Conservation (phyloP, 2,797 vertebrate species). For the Syncerus caffer region DNA sequence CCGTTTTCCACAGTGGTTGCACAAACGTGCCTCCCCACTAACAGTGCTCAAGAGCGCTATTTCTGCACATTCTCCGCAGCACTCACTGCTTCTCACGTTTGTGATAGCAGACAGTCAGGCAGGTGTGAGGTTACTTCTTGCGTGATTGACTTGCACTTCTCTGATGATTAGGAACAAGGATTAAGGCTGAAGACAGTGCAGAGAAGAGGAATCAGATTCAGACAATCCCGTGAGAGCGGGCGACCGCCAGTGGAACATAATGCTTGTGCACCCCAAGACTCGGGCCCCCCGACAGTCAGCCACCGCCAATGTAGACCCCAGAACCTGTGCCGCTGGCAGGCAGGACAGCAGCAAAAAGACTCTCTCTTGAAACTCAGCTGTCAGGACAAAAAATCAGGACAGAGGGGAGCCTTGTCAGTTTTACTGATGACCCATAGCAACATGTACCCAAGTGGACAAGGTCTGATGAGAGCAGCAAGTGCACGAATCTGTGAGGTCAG, state of each 20-base stretch:
- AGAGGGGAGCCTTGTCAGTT: neutral
- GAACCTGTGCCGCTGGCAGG: neutral
- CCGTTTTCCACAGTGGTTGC: neutral
- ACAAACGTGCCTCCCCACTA: neutral
- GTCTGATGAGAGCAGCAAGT: neutral
- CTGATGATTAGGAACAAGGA: neutral
- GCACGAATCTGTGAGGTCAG: neutral
- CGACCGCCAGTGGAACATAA: fast-evolving
- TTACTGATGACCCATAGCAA: neutral
- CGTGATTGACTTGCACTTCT: neutral
- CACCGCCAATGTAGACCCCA: neutral
- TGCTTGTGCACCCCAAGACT: neutral
- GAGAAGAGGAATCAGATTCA: neutral
- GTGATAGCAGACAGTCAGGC: neutral
- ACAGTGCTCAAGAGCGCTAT: neutral
- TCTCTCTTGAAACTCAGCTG: neutral
- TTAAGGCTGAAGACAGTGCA: neutral
- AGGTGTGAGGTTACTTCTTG: neutral
- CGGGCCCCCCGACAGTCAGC: neutral
- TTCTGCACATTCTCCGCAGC: neutral
- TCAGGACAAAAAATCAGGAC: neutral
- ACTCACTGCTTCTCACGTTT: too few species aligned
- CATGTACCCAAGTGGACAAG: neutral
- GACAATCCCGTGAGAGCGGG: neutral
- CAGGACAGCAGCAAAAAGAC: neutral